phyloP scores from a whole-genome alignment of 2,113 vertebrate species.

The Harpagus bidentatus region DNA sequence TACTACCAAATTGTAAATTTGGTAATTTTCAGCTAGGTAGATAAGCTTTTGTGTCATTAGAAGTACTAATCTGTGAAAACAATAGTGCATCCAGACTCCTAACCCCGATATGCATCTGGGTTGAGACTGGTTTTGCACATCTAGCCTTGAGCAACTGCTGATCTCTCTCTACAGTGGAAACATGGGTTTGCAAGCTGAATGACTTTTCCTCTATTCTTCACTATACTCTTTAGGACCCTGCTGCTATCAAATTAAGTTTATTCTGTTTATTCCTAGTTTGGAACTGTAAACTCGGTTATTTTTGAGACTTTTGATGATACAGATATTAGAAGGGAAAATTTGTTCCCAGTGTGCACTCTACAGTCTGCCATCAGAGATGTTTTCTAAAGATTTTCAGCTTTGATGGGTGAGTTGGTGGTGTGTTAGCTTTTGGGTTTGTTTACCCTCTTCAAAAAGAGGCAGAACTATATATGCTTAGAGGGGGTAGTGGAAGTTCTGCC shows the following conservation, averaged over 20 bases:
- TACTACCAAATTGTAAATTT: background rate
- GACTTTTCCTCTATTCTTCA: background rate
- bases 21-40: background rate
- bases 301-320: background rate
- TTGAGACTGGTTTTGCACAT: background rate
- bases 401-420: background rate
- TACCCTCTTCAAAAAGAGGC: background rate
- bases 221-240: background rate
- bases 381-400: background rate
- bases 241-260: background rate
- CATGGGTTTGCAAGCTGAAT: background rate
- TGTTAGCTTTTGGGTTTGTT: background rate
- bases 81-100: background rate
- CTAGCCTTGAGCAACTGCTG: background rate
- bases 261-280: background rate
- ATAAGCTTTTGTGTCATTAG: background rate
- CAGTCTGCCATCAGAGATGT: background rate
- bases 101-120: background rate
- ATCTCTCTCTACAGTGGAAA: background rate
- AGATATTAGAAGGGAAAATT: background rate
- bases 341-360: background rate
- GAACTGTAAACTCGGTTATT: background rate
- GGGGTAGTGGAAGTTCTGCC: background rate
- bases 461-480: background rate
- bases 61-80: background rate